Conservation (phyloP, 2,113 vertebrate genomes). For the Macroglossus sobrinus region DNA sequence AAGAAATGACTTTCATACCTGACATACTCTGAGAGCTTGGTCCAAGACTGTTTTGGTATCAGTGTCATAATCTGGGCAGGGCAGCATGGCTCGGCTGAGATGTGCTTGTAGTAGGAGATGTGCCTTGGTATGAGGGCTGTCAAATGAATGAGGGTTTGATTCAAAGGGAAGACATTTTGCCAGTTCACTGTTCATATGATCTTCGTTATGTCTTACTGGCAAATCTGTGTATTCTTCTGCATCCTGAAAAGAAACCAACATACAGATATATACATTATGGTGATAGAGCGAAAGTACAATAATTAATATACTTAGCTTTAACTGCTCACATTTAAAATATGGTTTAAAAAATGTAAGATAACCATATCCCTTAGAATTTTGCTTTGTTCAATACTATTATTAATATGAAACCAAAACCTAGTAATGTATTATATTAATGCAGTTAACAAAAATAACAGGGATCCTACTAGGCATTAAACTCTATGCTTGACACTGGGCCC, state of each 20-base stretch:
- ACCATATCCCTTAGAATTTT: neutral
- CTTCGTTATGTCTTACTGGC: slow-evolving; percentile 98
- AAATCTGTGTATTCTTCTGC: slow-evolving; percentile 96
- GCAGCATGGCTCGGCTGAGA: slow-evolving; percentile 91
- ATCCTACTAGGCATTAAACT: neutral
- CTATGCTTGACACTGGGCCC: neutral
- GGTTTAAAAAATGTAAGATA: neutral
- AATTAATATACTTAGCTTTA: slow-evolving; percentile 1
- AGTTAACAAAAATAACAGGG: neutral
- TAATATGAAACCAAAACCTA: neutral
- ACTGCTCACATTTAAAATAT: slow-evolving; percentile 15
- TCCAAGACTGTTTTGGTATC: slow-evolving; percentile 98
- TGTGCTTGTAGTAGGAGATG: slow-evolving; percentile 96
- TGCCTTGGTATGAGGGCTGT: slow-evolving; percentile 97
- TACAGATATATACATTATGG: neutral
- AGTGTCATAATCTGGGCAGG: slow-evolving; percentile 95
- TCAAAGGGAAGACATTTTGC: slow-evolving; percentile 93
- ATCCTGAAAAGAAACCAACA: slow-evolving; percentile 82
- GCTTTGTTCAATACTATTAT: neutral
- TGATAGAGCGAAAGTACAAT: neutral
- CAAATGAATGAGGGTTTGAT: slow-evolving; percentile 94
- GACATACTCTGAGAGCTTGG: slow-evolving; percentile 95
- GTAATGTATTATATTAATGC: neutral
- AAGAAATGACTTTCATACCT: slow-evolving; percentile 84
- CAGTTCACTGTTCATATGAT: slow-evolving; percentile 96